phyloP scores from a whole-genome alignment of 2,797 vertebrate genomes.

The Karalla daura region DNA sequence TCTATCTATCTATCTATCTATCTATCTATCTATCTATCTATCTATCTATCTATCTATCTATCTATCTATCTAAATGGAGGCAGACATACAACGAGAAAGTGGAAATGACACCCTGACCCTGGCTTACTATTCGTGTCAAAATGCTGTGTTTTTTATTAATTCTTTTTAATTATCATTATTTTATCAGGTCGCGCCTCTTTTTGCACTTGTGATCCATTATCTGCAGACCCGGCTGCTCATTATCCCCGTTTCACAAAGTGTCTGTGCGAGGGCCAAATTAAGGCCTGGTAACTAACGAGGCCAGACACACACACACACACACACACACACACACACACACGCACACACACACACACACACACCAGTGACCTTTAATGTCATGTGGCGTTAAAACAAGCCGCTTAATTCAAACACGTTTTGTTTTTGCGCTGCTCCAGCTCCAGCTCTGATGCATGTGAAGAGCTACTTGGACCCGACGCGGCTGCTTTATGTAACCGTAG shows the following conservation, averaged over 20 bases:
- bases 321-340: background rate
- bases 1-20: too few relatives aligned
- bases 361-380: background rate
- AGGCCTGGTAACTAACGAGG: background rate
- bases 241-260: constrained; percentile 25
- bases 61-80: too few relatives aligned
- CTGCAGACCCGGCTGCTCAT: background rate
- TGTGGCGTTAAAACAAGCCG: constrained; percentile 16
- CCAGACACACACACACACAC: background rate
- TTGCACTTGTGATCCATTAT: constrained; percentile 45
- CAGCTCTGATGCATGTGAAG: constrained; percentile 24
- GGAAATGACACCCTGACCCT: too few relatives aligned
- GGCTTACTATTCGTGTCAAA: too few relatives aligned
- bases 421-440: background rate
- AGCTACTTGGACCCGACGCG: background rate
- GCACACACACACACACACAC: background rate
- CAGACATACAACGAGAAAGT: too few relatives aligned
- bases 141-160: background rate
- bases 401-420: background rate
- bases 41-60: too few relatives aligned
- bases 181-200: too few relatives aligned
- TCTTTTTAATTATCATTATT: too few relatives aligned
- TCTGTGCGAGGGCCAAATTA: constrained; percentile 6
- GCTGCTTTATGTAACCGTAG: background rate
- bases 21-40: too few relatives aligned